Evolutionary conservation across 2,797 vertebrate species (phyloP).

Genomic region (Enteromius unitaeniatus): DNA sequence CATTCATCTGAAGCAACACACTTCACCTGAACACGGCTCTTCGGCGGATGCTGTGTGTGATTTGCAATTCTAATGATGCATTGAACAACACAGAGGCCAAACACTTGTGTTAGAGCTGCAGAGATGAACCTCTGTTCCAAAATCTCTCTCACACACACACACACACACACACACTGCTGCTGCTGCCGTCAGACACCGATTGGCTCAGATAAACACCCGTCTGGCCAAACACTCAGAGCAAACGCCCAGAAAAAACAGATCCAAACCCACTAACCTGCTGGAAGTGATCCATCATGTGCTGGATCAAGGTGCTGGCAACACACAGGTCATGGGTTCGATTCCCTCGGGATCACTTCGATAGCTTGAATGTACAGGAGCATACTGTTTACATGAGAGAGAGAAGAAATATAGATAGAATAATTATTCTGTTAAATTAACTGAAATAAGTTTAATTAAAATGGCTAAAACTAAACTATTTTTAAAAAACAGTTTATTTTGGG

Average conservation of each 20-base stretch:
- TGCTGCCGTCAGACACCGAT: too few species aligned
- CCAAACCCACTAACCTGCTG: not conserved
- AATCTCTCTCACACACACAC: constrained; percentile 4
- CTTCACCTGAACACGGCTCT: not conserved
- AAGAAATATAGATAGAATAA: not conserved
- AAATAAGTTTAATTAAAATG: too few species aligned
- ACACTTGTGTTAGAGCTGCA: constrained; percentile 76
- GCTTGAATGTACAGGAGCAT: not conserved
- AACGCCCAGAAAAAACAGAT: not conserved
- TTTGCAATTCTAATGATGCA: constrained; percentile 83
- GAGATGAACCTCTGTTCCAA: constrained; percentile 71
- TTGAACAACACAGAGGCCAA: constrained; percentile 75
- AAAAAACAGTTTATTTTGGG: too few species aligned
- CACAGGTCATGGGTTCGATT: not conserved
- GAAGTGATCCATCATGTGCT: not conserved
- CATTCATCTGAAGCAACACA: not conserved
- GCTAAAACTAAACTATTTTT: too few species aligned
- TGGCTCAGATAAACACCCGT: not conserved
- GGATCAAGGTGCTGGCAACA: not conserved
- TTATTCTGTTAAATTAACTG: too few species aligned
- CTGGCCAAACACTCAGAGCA: not conserved
- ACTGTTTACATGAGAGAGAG: not conserved
- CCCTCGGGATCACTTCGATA: not conserved
- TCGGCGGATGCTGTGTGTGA: constrained; percentile 62
- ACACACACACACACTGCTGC: constrained; percentile 10